These are phyloP conservation scores for Beris chalybata DNA, from an alignment of 2,888 invertebrate species.

Conservation along the genomic window DNA sequence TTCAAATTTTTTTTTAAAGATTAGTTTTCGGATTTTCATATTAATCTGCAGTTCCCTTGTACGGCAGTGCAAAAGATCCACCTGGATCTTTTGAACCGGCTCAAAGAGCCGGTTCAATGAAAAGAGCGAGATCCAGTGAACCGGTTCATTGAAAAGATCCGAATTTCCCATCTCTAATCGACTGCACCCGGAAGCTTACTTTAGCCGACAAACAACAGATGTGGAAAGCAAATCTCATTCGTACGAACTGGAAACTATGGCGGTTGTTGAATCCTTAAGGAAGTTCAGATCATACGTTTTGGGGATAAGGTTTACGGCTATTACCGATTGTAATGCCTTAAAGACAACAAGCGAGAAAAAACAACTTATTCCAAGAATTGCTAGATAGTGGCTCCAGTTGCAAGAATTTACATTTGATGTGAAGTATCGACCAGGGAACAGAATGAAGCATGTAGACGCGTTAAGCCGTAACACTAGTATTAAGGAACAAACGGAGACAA, in stretches of 20 bases:
- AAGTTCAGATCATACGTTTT: not conserved
- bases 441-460: slow-evolving; percentile 12
- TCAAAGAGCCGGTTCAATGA: no score
- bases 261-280: slow-evolving; percentile 21
- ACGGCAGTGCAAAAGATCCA: no score
- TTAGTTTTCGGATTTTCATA: no score
- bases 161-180: no score
- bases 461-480: not conserved
- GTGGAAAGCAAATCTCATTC: slow-evolving; percentile 44
- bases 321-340: slow-evolving; percentile 9
- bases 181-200: slow-evolving; percentile 38
- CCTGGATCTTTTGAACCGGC: no score
- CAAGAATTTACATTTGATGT: not conserved
- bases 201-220: slow-evolving; percentile 43
- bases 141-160: no score
- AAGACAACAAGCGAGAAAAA: slow-evolving; percentile 31
- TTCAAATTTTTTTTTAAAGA: no score
- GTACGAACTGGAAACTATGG: slow-evolving; percentile 48
- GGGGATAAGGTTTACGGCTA: not conserved
- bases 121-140: no score
- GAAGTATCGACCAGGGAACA: slow-evolving; percentile 4
- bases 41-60: no score
- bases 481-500: not conserved
- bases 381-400: slow-evolving; percentile 42
- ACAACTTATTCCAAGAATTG: slow-evolving; percentile 44